Conservation (phyloP, 2,888 invertebrate species). For the Portevinia maculata region DNA sequence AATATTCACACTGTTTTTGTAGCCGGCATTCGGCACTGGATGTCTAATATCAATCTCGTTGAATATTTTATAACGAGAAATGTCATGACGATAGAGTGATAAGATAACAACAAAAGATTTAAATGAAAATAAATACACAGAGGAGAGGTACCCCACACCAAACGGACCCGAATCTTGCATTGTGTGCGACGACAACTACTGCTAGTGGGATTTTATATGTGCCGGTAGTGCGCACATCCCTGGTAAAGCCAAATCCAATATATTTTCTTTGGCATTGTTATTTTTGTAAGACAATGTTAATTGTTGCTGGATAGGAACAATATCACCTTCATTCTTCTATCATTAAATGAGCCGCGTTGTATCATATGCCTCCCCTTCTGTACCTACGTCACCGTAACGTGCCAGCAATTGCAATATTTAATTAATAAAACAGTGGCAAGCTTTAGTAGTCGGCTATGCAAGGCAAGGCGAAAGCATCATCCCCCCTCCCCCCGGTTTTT, state of each 20-base stretch:
- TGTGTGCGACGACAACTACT: too few species aligned
- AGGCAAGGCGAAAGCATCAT: constrained; percentile 31
- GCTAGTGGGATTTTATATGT: constrained; percentile 20
- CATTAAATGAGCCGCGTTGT: constrained; percentile 34
- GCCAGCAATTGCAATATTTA: constrained; percentile 59
- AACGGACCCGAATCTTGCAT: not conserved
- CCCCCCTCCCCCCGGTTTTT: constrained; percentile 26
- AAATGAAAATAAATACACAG: constrained; percentile 11
- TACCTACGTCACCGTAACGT: constrained; percentile 58
- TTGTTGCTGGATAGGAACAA: constrained; percentile 60
- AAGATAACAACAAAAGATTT: constrained; percentile 38
- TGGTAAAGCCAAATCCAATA: constrained; percentile 70
- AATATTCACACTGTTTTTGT: constrained; percentile 48
- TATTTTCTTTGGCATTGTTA: constrained; percentile 41
- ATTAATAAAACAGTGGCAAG: constrained; percentile 69
- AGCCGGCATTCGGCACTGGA: constrained; percentile 61
- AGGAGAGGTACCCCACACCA: not conserved
- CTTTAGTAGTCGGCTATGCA: constrained; percentile 6
- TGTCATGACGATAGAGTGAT: constrained; percentile 17
- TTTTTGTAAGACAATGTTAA: constrained; percentile 55
- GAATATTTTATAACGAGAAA: constrained; percentile 1
- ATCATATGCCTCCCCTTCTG: not conserved
- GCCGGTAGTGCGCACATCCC: constrained; percentile 71
- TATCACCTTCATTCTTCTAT: constrained; percentile 53
- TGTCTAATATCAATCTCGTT: constrained; percentile 15